Evolutionary conservation across 1,140 invertebrate species (phyloP).

Genomic region (Philopotamus ludificatus): DNA sequence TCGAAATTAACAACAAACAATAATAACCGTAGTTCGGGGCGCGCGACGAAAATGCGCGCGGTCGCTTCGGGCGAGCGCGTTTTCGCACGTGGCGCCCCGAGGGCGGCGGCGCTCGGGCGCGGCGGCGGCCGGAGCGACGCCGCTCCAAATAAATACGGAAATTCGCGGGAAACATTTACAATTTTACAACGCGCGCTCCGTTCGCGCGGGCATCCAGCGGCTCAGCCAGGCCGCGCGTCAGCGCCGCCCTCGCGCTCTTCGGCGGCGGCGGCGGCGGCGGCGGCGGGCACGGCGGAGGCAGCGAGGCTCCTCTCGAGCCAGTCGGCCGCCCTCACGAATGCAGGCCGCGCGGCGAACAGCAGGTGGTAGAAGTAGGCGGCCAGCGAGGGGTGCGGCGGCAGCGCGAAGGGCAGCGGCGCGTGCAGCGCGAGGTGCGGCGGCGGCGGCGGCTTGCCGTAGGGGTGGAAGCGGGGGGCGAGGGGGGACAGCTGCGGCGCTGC

Average conservation of each 20-base stretch:
- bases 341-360: slow-evolving; percentile 73
- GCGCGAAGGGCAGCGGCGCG: slow-evolving; percentile 62
- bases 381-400: slow-evolving; percentile 65
- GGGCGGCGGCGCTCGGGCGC: no score
- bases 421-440: slow-evolving; percentile 62
- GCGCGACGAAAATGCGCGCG: no score
- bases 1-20: no score
- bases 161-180: slow-evolving; percentile 12
- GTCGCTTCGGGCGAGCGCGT: no score
- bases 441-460: slow-evolving; percentile 75
- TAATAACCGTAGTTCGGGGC: no score
- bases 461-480: slow-evolving; percentile 78
- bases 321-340: slow-evolving; percentile 62
- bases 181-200: slow-evolving; percentile 41
- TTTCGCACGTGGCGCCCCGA: no score
- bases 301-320: no score
- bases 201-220: no score
- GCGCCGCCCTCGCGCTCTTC: slow-evolving; percentile 56
- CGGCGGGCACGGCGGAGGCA: no score
- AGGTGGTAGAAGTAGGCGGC: slow-evolving; percentile 82
- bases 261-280: slow-evolving; percentile 52
- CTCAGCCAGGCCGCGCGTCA: no score
- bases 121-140: no score
- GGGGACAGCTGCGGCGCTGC: slow-evolving; percentile 84
- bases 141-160: no score